A percentile compares a stretch with the other conserved stretches of the same genome.
Evolutionary conservation across 1,140 invertebrate genomes (phyloP).

Genomic region (Batillaria attramentaria): DNA sequence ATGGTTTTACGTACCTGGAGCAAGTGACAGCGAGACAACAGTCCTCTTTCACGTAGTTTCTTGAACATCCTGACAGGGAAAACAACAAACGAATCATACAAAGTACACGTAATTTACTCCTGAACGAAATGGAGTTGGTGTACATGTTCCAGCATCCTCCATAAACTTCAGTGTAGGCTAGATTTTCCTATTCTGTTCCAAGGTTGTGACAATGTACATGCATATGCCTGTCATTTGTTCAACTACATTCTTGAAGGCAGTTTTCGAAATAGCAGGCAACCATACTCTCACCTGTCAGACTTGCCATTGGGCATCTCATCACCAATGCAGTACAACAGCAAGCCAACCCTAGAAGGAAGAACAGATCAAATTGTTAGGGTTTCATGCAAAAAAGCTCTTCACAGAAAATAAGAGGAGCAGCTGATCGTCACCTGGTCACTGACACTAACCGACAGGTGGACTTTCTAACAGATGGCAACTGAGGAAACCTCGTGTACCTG

Average conservation of each 20-base stretch:
- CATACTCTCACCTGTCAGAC: too few species aligned
- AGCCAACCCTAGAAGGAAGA: not conserved
- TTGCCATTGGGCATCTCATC: too few species aligned
- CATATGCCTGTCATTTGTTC: not conserved
- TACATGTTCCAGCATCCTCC: too few species aligned
- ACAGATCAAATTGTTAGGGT: not conserved
- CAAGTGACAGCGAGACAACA: constrained; percentile 10
- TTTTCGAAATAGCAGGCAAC: too few species aligned
- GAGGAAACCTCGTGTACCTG: constrained; percentile 33
- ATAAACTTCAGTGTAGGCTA: not conserved
- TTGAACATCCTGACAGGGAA: constrained; percentile 8
- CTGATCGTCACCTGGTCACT: not conserved
- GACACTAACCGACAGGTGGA: too few species aligned
- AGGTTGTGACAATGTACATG: not conserved
- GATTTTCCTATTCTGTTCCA: not conserved
- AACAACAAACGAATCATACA: not conserved
- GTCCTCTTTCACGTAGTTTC: not conserved
- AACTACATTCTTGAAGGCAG: not conserved
- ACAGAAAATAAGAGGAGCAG: too few species aligned
- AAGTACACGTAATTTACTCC: not conserved
- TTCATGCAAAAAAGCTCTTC: not conserved
- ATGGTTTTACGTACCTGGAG: not conserved
- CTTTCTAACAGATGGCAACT: not conserved
- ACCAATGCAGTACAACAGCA: not conserved
- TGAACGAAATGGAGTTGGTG: not conserved